Base-by-base conservation (phyloP, 2,113 vertebrate genomes). In the Cynopterus brachyotis region DNA sequence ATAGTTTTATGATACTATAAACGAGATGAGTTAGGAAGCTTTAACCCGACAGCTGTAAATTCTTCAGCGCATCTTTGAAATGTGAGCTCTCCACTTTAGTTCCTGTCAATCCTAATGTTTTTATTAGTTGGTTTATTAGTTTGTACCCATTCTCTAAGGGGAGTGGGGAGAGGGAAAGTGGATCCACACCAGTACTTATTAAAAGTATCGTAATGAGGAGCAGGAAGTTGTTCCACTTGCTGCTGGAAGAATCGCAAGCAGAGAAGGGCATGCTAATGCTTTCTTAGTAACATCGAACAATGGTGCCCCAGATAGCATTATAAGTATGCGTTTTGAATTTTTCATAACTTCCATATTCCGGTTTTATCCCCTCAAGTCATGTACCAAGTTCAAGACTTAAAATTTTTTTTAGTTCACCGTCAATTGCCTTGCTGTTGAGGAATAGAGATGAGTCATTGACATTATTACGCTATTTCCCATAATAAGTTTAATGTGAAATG, bases 371-470 rank as follows among this genome's bases (percentile, higher is more conserved):
- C 73, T 86, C 73, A 75, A 81, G 88, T 96, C 91, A 89, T 57
- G n/a, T 59, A 26, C 47, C 95, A 40, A 94, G 55, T 95, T 90
- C 17, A 84, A 66, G 87, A 17, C 60, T 95, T 72, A 28, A 30
- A 22, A 9, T 24, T 19, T 32, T 97, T 30, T 79, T 75, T 7
- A 85, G 53, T 32, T 95, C 73, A 62, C 40, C 47, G 42, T 83
- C 66, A 84, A 3, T 97, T 94, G 95, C 67, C 67, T 94, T 47
- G 57, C 67, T 82, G n/a, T 93, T 92, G 76, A 85, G 88, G 87
- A 94, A 84, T 6, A 59, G 45, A 94, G 84, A 73, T 96, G 70
- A 94, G 30, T 82, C 90, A 30, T 1, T 37, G 79, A 70, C 35
- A 22, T 79, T 64, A 88, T 90, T 72, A 90, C 11, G 66, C 82